A percentile compares a stretch with the other conserved stretches of the same genome.
phyloP scores from a whole-genome alignment of 2,888 invertebrate species.

The Trachelus tabidus region DNA sequence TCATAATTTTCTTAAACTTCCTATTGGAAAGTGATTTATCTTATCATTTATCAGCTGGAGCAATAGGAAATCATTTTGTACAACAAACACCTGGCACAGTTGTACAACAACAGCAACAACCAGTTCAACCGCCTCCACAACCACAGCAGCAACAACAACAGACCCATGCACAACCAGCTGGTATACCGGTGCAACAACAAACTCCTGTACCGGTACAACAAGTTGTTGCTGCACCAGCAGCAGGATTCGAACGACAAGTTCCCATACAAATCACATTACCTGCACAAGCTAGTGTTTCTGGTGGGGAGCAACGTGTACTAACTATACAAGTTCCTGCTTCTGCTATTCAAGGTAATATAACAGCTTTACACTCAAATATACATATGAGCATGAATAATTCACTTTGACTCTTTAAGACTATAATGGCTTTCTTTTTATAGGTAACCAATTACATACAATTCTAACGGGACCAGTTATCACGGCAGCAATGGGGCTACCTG shows the following conservation, averaged over 20 bases:
- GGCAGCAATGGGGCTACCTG: constrained; percentile 89
- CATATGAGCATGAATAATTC: constrained; percentile 45
- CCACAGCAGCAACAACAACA: constrained; percentile 44
- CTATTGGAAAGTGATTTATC: background rate
- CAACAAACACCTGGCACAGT: constrained; percentile 37
- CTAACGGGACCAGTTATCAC: constrained; percentile 89
- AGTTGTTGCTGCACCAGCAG: constrained; percentile 59
- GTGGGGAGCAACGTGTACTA: constrained; percentile 78
- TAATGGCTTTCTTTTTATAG: constrained; percentile 48
- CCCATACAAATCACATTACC: constrained; percentile 81
- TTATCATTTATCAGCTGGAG: constrained; percentile 27
- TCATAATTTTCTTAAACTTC: background rate
- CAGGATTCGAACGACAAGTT: constrained; percentile 68
- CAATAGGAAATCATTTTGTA: constrained; percentile 51
- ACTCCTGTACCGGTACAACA: constrained; percentile 52
- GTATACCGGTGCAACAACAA: constrained; percentile 46
- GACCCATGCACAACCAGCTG: constrained; percentile 31
- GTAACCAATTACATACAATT: constrained; percentile 74
- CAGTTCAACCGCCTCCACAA: constrained; percentile 23
- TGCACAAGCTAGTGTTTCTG: constrained; percentile 79
- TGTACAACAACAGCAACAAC: constrained; percentile 28
- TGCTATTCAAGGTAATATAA: constrained; percentile 76
- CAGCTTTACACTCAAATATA: constrained; percentile 66
- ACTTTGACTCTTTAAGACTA: background rate
- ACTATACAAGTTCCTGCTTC: constrained; percentile 93